Percentiles rank a stretch among this genome's conserved stretches.
phyloP scores from a whole-genome alignment of 2,888 invertebrate genomes.

The Saturnia pavonia region DNA sequence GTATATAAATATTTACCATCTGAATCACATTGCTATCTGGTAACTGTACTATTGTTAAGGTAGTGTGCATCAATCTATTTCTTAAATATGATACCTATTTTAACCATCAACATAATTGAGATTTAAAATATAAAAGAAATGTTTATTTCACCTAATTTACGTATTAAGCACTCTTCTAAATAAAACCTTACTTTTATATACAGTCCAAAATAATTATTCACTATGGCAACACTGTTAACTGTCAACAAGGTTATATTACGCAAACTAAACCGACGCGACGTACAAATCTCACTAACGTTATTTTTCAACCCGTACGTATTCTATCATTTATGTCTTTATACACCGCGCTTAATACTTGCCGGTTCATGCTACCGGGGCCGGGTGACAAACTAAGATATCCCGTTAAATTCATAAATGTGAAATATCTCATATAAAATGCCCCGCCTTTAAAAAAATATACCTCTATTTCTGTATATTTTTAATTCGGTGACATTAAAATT shows the following conservation, averaged over 20 bases:
- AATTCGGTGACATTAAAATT: not conserved
- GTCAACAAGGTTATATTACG: constrained; percentile 73
- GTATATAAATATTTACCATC: constrained; percentile 61
- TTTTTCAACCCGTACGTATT: constrained; percentile 25
- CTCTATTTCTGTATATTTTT: not conserved
- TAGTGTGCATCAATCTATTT: constrained; percentile 60
- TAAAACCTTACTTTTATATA: constrained; percentile 74
- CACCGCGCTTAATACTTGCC: constrained; percentile 19
- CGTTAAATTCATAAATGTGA: constrained; percentile 22
- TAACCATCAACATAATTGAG: constrained; percentile 46
- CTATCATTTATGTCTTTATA: constrained; percentile 23
- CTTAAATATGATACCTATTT: constrained; percentile 35
- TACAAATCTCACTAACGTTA: constrained; percentile 8
- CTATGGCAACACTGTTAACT: constrained; percentile 79
- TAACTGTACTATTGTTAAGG: constrained; percentile 72
- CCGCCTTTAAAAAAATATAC: constrained; percentile 2
- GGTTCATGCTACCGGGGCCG: constrained; percentile 19
- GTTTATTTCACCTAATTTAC: constrained; percentile 45
- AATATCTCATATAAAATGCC: constrained; percentile 20
- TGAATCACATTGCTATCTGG: constrained; percentile 72
- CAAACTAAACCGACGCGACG: constrained; percentile 59
- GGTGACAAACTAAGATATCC: constrained; percentile 20
- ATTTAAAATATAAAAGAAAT: constrained; percentile 40
- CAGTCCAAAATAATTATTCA: constrained; percentile 76
- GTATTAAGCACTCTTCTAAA: constrained; percentile 69